phyloP scores from a whole-genome alignment of 92 coral and sea anemone genomes.

The Epizoanthus rinbou region DNA sequence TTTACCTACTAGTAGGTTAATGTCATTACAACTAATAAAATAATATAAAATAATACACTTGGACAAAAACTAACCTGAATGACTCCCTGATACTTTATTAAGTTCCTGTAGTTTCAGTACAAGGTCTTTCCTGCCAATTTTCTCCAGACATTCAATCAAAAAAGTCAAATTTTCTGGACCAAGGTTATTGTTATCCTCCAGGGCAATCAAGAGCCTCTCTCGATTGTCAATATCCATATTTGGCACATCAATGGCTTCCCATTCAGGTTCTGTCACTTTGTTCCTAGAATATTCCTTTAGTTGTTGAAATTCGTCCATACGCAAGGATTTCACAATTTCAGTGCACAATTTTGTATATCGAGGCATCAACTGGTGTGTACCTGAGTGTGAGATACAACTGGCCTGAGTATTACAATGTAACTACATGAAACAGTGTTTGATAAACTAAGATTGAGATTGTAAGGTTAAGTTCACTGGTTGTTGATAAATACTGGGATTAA shows the following conservation, averaged over 20 bases:
- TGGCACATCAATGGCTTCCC: constrained; percentile 6
- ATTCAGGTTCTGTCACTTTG: constrained; percentile 11
- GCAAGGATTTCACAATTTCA: constrained; percentile 19
- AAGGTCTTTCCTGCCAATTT: constrained; percentile 29
- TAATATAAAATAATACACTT: no score
- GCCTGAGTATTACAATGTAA: no score
- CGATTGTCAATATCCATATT: neutral
- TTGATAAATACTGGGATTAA: no score
- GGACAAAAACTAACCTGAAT: constrained; percentile 15
- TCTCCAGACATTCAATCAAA: constrained; percentile 21
- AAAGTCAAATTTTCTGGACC: constrained; percentile 30
- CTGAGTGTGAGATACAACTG: neutral
- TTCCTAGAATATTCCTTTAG: constrained; percentile 16
- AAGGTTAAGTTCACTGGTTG: no score
- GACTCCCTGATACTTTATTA: neutral
- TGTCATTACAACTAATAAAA: no score
- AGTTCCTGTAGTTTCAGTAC: neutral
- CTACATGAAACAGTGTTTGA: no score
- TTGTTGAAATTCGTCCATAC: constrained; percentile 18
- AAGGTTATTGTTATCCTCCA: constrained; percentile 16
- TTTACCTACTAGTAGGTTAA: no score
- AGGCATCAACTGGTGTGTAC: neutral
- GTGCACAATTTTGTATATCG: constrained; percentile 12
- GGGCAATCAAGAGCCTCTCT: constrained; percentile 4
- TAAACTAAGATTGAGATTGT: no score